phyloP scores from a whole-genome alignment of 2,797 vertebrate genomes.

The Salarias fasciatus region DNA sequence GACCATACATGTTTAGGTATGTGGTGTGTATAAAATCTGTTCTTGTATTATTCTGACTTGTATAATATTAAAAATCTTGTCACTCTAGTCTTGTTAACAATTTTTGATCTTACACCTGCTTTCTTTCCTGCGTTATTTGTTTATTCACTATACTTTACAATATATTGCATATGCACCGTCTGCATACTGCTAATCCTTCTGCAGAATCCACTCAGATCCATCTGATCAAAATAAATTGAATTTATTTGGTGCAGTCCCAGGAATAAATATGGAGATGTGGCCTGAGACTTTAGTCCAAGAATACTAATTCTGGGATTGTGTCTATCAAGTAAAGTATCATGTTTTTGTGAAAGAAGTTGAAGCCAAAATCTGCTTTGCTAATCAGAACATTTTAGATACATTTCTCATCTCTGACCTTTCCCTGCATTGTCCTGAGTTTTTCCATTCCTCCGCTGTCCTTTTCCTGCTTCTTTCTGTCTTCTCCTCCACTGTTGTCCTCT shows the following conservation, averaged over 20 bases:
- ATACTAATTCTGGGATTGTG: background rate
- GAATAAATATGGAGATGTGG: conserved; percentile 7
- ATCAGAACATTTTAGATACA: background rate
- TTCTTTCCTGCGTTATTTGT: conserved; percentile 33
- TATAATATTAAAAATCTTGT: too few species aligned
- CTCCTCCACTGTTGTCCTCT: conserved; percentile 21
- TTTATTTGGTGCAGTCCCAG: background rate
- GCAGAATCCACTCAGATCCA: conserved; percentile 52
- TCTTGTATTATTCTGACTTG: too few species aligned
- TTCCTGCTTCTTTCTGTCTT: conserved; percentile 27
- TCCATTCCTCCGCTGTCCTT: conserved; percentile 39
- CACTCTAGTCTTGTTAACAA: conserved; percentile 11
- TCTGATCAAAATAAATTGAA: background rate
- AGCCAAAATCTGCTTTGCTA: background rate
- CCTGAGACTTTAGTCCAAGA: background rate
- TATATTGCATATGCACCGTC: conserved; percentile 45
- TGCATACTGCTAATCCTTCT: conserved; percentile 45
- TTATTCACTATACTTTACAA: conserved; percentile 41
- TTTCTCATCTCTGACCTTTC: conserved; percentile 8
- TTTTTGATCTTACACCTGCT: conserved; percentile 27
- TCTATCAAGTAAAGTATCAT: too few species aligned
- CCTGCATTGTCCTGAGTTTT: conserved; percentile 44
- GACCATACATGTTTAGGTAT: background rate
- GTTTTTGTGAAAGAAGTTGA: background rate
- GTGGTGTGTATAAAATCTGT: too few species aligned